These are phyloP conservation scores for Stictocephala bisonia DNA, from an alignment of 2,888 invertebrate species.

Conservation along the genomic window DNA sequence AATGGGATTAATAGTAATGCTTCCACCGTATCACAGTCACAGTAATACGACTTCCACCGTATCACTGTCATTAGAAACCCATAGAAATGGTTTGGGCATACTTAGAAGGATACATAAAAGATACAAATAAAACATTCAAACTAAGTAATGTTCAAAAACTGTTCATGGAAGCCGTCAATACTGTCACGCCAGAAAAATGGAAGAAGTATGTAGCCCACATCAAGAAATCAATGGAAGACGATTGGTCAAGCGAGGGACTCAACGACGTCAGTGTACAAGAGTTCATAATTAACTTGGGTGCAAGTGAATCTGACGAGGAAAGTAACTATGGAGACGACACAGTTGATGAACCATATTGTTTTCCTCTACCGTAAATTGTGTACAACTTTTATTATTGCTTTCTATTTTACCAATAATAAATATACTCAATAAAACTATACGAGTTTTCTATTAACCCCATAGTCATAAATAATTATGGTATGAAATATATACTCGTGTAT, in stretches of 20 bases:
- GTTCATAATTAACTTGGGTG: neutral
- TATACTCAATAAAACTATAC: too few species aligned
- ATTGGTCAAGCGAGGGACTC: neutral
- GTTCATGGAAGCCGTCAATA: slow-evolving; percentile 3
- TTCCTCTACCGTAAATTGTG: neutral
- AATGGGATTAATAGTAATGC: neutral
- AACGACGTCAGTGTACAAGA: too few species aligned
- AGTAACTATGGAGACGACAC: neutral
- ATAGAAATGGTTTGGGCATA: slow-evolving; percentile 10
- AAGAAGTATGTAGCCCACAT: slow-evolving; percentile 26
- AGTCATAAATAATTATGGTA: too few species aligned
- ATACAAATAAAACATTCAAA: slow-evolving; percentile 5
- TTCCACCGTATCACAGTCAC: too few species aligned
- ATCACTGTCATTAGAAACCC: neutral
- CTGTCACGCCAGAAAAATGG: neutral
- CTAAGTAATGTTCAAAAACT: neutral
- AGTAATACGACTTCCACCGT: too few species aligned
- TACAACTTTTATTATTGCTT: too few species aligned
- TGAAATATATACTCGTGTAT: too few species aligned
- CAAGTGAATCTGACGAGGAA: neutral
- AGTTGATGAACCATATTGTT: neutral
- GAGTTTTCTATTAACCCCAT: too few species aligned
- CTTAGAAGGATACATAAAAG: slow-evolving; percentile 1
- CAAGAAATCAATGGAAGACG: neutral
- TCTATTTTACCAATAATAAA: too few species aligned